phyloP scores from a whole-genome alignment of 64 coral and sea anemone species.

The Pocillopora damicornis region DNA sequence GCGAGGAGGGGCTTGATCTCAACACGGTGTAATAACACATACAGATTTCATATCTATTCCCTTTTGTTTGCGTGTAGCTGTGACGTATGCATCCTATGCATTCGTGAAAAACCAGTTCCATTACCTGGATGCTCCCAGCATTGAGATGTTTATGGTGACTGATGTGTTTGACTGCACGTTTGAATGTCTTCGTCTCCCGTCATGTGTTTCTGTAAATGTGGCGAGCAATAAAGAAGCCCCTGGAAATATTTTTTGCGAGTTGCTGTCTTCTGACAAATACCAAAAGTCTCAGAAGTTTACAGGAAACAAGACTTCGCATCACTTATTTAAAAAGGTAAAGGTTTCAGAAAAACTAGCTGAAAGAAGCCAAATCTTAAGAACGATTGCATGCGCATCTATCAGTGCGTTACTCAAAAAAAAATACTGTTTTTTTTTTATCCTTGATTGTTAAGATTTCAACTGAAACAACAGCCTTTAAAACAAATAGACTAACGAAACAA shows the following conservation, averaged over 20 bases:
- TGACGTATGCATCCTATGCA: background rate
- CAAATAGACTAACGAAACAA: no score
- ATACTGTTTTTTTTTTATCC: no score
- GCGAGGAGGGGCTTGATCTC: no score
- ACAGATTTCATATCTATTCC: background rate
- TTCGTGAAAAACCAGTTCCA: background rate
- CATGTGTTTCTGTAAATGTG: background rate
- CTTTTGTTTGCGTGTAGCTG: background rate
- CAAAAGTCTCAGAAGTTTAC: background rate
- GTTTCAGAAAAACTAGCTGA: no score
- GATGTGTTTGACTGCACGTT: background rate
- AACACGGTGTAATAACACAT: no score
- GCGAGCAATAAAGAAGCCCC: background rate
- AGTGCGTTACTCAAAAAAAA: no score
- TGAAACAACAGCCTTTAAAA: no score
- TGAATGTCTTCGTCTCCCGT: background rate
- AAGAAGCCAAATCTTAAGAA: no score
- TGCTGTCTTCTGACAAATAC: background rate
- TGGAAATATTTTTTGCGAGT: background rate
- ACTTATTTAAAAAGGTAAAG: background rate
- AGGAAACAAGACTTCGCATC: background rate
- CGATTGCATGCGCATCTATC: no score
- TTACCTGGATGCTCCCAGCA: background rate
- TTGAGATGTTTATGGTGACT: background rate
- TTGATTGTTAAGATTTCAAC: no score